A percentile compares a stretch with the other conserved stretches of the same genome.
These are phyloP conservation scores for Ennomos fuscantarius DNA, from an alignment of 2,888 invertebrate genomes.

Conservation along the genomic window DNA sequence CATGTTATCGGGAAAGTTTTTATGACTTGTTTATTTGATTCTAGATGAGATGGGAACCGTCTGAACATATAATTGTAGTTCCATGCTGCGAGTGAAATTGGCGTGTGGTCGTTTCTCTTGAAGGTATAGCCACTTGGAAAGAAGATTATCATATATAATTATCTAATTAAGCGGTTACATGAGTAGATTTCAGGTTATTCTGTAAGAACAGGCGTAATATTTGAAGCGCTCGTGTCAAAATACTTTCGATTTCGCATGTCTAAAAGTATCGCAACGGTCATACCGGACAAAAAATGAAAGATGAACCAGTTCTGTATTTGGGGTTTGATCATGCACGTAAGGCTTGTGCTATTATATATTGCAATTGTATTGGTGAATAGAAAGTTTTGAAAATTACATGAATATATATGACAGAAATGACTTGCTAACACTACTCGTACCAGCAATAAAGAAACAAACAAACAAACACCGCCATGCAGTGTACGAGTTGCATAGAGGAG, in stretches of 20 bases:
- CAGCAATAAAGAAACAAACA: background rate
- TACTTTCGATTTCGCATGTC: constrained; percentile 47
- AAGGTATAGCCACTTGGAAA: constrained; percentile 22
- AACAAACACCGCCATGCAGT: background rate
- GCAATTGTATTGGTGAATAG: background rate
- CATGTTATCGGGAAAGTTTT: constrained; percentile 64
- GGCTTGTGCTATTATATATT: constrained; percentile 5
- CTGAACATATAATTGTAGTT: constrained; percentile 15
- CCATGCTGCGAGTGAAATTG: constrained; percentile 28
- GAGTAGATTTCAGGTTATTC: constrained; percentile 33
- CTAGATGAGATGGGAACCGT: constrained; percentile 33
- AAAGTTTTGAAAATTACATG: background rate
- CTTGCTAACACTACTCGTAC: background rate
- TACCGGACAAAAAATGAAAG: constrained; percentile 23
- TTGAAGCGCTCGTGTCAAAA: constrained; percentile 24
- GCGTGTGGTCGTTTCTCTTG: constrained; percentile 27
- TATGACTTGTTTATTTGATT: constrained; percentile 39
- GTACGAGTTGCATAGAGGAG: too few relatives aligned
- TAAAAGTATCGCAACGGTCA: constrained; percentile 27
- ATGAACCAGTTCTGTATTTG: constrained; percentile 30
- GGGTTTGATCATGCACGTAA: constrained; percentile 24
- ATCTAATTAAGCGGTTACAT: constrained; percentile 41
- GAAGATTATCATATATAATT: constrained; percentile 36
- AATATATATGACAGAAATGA: too few relatives aligned
- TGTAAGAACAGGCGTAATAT: constrained; percentile 33